These are phyloP conservation scores for Xylocampa areola DNA, from an alignment of 2,888 invertebrate genomes.

Conservation along the genomic window DNA sequence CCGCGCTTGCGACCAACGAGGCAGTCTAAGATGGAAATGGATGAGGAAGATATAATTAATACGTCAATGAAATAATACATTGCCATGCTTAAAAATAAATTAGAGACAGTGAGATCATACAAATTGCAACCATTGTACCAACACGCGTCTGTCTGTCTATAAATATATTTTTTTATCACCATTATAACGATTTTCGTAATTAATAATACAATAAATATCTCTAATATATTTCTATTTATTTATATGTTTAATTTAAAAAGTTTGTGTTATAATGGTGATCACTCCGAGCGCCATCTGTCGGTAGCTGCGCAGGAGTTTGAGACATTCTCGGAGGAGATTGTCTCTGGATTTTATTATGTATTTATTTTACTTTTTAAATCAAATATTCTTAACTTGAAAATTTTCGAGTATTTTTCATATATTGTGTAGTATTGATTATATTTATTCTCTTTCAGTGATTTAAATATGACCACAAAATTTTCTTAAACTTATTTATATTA, in stretches of 20 bases:
- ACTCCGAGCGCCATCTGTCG: conserved; percentile 30
- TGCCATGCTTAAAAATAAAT: not conserved
- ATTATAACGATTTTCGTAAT: conserved; percentile 29
- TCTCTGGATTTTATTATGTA: conserved; percentile 21
- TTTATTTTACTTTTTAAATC: not conserved
- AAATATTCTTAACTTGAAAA: not conserved
- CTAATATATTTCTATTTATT: not conserved
- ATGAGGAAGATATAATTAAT: no score
- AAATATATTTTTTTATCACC: conserved; percentile 37
- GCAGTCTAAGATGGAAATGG: no score
- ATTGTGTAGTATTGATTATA: not conserved
- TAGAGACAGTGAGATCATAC: not conserved
- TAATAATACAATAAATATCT: not conserved
- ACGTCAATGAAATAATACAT: no score
- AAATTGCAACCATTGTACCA: conserved; percentile 7
- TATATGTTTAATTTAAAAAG: not conserved
- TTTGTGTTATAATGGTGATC: conserved; percentile 42
- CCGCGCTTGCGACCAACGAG: no score
- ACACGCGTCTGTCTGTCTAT: conserved; percentile 21
- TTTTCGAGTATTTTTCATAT: no score
- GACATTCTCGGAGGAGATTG: conserved; percentile 61
- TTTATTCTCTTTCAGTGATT: conserved; percentile 8
- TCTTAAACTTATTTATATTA: not conserved
- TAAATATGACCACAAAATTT: not conserved
- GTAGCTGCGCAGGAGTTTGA: conserved; percentile 38